Percentiles rank a stretch among this genome's conserved stretches.
Conservation (phyloP, 2,113 vertebrate genomes). For the Python bivittatus region DNA sequence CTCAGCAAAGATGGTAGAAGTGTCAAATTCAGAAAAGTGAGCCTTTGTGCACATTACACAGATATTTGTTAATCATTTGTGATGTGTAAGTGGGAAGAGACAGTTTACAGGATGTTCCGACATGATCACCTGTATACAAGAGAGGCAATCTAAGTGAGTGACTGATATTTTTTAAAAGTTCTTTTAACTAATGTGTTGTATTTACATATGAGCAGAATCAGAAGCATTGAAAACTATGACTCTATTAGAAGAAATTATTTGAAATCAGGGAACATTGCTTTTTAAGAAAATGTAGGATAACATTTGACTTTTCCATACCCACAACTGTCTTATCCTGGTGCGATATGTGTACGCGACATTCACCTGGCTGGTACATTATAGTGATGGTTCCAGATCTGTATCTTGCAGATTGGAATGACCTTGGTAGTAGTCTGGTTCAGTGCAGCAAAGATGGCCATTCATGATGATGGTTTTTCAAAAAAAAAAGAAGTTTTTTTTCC, state of each 20-base stretch:
- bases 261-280: background rate
- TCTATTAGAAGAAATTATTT: background rate
- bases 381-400: background rate
- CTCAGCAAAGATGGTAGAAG: background rate
- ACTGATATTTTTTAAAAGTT: background rate
- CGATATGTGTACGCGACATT: background rate
- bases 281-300: background rate
- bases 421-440: background rate
- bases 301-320: background rate
- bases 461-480: background rate
- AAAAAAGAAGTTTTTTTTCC: background rate
- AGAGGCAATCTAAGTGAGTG: background rate
- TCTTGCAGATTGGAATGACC: background rate
- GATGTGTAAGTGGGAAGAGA: background rate
- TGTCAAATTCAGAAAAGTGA: background rate
- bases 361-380: background rate
- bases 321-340: background rate
- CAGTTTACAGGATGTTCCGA: background rate
- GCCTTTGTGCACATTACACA: background rate
- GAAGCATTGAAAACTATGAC: background rate
- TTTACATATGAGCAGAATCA: background rate
- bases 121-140: background rate
- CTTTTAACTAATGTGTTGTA: background rate
- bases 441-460: background rate
- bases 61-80: background rate